Evolutionary conservation across 2,797 vertebrate genomes (phyloP).

Genomic region (Coregonus sp.): DNA sequence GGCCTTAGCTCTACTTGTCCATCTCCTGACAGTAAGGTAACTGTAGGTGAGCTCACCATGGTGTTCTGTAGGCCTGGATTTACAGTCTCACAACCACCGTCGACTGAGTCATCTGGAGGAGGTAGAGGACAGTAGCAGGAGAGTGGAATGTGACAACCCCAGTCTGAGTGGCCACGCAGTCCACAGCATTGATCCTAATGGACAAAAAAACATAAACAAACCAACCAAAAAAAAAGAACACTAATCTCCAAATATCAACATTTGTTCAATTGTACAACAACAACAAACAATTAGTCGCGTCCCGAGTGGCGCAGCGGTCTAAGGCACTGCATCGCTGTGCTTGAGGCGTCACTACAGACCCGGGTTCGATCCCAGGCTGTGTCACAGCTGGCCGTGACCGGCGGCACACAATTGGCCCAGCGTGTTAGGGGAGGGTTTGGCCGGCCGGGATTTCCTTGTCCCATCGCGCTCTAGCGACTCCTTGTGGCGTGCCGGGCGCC

Average conservation of each 20-base stretch:
- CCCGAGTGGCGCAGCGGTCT: no score
- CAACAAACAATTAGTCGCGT: no score
- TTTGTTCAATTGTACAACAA: not conserved
- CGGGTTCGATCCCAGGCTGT: no score
- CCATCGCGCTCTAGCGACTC: no score
- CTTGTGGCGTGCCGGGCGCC: no score
- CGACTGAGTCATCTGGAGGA: not conserved
- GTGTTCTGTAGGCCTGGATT: not conserved
- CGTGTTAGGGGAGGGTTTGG: no score
- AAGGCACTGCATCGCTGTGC: no score
- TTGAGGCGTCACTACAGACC: no score
- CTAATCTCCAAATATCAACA: not conserved
- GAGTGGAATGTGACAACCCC: not conserved
- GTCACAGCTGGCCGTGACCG: no score
- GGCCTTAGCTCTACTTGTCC: not conserved
- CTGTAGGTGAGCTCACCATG: not conserved
- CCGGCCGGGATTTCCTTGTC: no score
- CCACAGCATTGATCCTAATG: conserved; percentile 11
- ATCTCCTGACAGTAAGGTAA: not conserved
- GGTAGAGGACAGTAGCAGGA: conserved; percentile 3
- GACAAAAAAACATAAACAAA: not conserved
- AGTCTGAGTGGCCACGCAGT: conserved; percentile 6
- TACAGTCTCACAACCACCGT: not conserved
- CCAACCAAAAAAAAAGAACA: not conserved
- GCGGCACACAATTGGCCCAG: no score